Conservation (phyloP, 2,888 invertebrate species). For the Lepeophtheirus nordmannii region DNA sequence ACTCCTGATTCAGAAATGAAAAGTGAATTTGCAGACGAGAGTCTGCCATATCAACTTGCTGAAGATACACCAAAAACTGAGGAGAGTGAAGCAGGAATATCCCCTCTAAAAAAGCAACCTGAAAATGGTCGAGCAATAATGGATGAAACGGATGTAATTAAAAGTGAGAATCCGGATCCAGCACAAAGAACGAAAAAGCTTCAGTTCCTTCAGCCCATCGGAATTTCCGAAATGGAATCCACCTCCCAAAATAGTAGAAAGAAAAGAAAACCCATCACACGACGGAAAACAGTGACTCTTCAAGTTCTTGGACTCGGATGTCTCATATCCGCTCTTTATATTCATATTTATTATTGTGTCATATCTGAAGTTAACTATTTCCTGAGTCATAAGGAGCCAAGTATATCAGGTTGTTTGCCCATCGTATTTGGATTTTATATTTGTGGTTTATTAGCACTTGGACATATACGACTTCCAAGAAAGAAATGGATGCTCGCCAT, state of each 20-base stretch:
- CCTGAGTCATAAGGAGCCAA: neutral
- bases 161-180: neutral
- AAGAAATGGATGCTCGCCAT: slow-evolving; percentile 1
- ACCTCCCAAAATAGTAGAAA: neutral
- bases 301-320: slow-evolving; percentile 4
- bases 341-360: neutral
- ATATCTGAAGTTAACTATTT: neutral
- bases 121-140: neutral
- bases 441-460: neutral
- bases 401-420: neutral
- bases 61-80: neutral
- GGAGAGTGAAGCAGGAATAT: neutral
- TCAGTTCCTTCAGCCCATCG: slow-evolving; percentile 6
- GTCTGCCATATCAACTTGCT: neutral
- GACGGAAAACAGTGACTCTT: neutral
- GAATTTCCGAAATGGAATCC: neutral
- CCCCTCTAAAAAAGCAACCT: neutral
- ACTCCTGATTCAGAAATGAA: neutral
- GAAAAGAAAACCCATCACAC: neutral
- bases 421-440: neutral
- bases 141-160: neutral
- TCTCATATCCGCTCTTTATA: neutral
- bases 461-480: neutral
- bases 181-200: neutral
- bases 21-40: slow-evolving; percentile 1